phyloP scores from a whole-genome alignment of 2,888 invertebrate genomes.

The Willowsia nigromaculata region DNA sequence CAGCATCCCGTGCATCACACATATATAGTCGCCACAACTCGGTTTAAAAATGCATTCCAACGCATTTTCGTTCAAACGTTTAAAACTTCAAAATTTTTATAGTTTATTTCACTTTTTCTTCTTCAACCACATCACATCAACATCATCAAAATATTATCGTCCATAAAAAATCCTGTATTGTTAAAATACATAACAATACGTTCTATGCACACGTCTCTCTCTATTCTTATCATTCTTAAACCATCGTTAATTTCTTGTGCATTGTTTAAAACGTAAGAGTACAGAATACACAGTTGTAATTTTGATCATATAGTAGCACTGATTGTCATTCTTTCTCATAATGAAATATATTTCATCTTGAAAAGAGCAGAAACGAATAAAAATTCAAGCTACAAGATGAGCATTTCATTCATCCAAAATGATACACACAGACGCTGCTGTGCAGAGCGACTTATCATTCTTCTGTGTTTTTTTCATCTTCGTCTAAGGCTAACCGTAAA shows the following conservation, averaged over 20 bases:
- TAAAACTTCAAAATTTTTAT: background rate
- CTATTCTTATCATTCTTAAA: background rate
- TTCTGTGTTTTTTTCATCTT: background rate
- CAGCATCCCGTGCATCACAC: background rate
- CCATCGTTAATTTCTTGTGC: conserved; percentile 9
- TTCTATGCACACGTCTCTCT: background rate
- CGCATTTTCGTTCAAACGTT: conserved; percentile 7
- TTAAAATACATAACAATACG: background rate
- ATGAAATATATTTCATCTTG: conserved; percentile 18
- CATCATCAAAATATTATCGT: background rate
- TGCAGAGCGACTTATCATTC: background rate
- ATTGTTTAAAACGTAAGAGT: background rate
- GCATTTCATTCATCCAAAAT: background rate
- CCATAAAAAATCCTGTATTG: background rate
- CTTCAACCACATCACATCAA: conserved; percentile 27
- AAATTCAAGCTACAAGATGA: background rate
- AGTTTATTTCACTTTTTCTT: conserved; percentile 6
- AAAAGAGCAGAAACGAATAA: background rate
- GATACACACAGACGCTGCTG: too few relatives aligned
- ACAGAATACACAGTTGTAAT: background rate
- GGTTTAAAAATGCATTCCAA: background rate
- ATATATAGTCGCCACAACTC: background rate
- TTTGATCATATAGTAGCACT: background rate
- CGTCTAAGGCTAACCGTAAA: background rate
- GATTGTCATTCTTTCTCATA: background rate